Evolutionary conservation across 2,113 vertebrate species (phyloP).

Genomic region (Caranx ignobilis): DNA sequence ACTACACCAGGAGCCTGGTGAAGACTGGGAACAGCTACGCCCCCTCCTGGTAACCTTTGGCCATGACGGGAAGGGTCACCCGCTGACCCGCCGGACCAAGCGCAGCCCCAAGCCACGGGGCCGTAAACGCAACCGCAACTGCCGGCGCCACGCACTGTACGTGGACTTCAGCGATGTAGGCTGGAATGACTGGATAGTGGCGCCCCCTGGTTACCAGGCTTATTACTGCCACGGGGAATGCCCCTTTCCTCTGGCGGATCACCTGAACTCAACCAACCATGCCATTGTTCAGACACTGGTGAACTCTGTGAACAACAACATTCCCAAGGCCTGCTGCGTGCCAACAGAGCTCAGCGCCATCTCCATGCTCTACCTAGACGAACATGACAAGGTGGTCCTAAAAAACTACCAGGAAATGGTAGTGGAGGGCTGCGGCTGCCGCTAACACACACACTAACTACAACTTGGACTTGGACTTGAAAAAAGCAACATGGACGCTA

Average conservation of each 20-base stretch:
- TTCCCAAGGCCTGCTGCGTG: slow-evolving; percentile 98
- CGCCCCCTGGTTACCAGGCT: slow-evolving; percentile 96
- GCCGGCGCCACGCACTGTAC: slow-evolving; percentile 94
- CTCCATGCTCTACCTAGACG: slow-evolving; percentile 98
- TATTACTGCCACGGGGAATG: slow-evolving; percentile 99
- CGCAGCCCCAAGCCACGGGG: slow-evolving; percentile 92
- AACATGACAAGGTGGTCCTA: slow-evolving; percentile 98
- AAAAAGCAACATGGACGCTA: slow-evolving; percentile 51
- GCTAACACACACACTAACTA: slow-evolving; percentile 84
- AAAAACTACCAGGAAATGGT: slow-evolving; percentile 99
- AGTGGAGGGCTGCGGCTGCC: slow-evolving; percentile 98
- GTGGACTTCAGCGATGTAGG: slow-evolving; percentile 99
- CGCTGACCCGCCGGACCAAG: slow-evolving; percentile 90
- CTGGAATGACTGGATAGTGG: slow-evolving; percentile 99
- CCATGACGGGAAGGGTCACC: slow-evolving; percentile 94
- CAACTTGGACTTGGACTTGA: slow-evolving; percentile 53
- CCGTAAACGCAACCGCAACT: slow-evolving; percentile 95
- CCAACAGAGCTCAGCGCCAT: slow-evolving; percentile 99
- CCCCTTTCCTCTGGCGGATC: slow-evolving; percentile 96
- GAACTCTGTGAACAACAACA: slow-evolving; percentile 98
- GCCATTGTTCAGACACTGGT: slow-evolving; percentile 99
- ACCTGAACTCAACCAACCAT: slow-evolving; percentile 98
- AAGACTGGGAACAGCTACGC: slow-evolving; percentile 95
- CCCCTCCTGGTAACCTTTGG: slow-evolving; percentile 97
- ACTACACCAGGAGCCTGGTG: slow-evolving; percentile 87